Base-by-base conservation (phyloP, 2,113 vertebrate species). In the Grus americana region DNA sequence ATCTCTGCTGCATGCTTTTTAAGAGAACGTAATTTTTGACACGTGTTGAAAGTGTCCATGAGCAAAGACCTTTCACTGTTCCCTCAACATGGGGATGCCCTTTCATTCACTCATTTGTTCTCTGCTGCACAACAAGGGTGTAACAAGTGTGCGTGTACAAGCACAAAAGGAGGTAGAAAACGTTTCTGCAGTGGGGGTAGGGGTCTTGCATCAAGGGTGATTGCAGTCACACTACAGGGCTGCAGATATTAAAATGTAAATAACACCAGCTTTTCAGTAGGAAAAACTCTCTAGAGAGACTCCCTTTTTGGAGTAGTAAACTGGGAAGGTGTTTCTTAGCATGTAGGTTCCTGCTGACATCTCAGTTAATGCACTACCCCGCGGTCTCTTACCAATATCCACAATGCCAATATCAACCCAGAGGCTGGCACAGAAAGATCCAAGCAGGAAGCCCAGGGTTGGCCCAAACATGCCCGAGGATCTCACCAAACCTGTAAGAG, bases 351-450 rank as follows among this genome's bases (percentile, higher is more conserved):
- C 40, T 46, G 32, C 11, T 5, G 2, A 10, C 20, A 7, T 21
- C 40, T 61, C 12, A 8, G 4, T 12, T 17, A 13, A 7, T 0
- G 6, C 11, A 79, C 30, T 27, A 14, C 20, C 29, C 11, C 59
- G 6, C 0, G 0, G 29, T 29, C 20, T 96, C 98, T 98, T 96
- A 98, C 98, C 97, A 0, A 88, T 14, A 93, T 98, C 97, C 71
- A 99, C 98, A 46, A 94, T 65, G 72, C 99, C 99, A 61, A 99
- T 79, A 68, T 99, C 99, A 14, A 99, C 99, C 86, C 99, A 99
- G 12, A 99, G 92, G 88, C 84, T 98, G 74, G 99, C 98, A 96
- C 98, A 99, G 66, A 98, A 97, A 9, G 99, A 99, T 52, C 98
- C 98, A 47, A 99, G 87, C 34, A 98, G 87, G 92, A 99, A 99